Base-by-base conservation (phyloP, 2,797 vertebrate genomes). In the Rhynchotus rufescens region DNA sequence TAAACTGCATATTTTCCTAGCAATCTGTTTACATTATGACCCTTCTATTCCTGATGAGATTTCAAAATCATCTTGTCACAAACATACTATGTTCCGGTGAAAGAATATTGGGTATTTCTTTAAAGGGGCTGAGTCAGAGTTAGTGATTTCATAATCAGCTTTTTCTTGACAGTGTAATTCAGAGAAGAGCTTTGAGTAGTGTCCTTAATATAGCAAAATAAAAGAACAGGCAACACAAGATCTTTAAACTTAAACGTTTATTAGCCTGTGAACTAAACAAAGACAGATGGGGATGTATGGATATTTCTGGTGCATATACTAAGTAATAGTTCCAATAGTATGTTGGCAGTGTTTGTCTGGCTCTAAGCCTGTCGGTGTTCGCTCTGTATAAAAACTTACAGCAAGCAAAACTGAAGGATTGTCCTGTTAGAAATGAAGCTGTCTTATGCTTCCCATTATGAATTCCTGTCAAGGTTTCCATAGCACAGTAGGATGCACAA, bases 211-310 rank as follows among this genome's bases (percentile, higher is more conserved):
- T 15, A 88, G 38, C 11, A 3, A 36, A 56, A 2, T 14, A 90
- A 72, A 68, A 2, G 4, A 60, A 68, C 59, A 82, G n/a, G n/a
- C 28, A 51, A 28, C 38, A 47, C 75, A 12, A 59, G 69, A 42
- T 52, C 86, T 90, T 8, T 17, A 60, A 88, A 82, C 17, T 51
- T 80, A 11, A 11, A 4, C 19, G 30, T 57, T 85, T 25, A 36
- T 40, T 87, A 69, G 65, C 34, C 60, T 66, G 32, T 87, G 71
- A 89, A 81, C 74, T 91, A 91, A 80, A 76, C 84, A 28, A 80
- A 64, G 67, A 23, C 15, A 0, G 5, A 60, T 84, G 87, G 64
- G 25, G 32, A 79, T 77, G 13, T 20, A 30, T 61, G 71, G 61
- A 49, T 92, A 75, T 85, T 72, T 90, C 73, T 68, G 49, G 45